Evolutionary conservation across 2,797 vertebrate species (phyloP), one percentile per base, ranked within the genome.

Genomic region (Cichlasoma orientale): DNA sequence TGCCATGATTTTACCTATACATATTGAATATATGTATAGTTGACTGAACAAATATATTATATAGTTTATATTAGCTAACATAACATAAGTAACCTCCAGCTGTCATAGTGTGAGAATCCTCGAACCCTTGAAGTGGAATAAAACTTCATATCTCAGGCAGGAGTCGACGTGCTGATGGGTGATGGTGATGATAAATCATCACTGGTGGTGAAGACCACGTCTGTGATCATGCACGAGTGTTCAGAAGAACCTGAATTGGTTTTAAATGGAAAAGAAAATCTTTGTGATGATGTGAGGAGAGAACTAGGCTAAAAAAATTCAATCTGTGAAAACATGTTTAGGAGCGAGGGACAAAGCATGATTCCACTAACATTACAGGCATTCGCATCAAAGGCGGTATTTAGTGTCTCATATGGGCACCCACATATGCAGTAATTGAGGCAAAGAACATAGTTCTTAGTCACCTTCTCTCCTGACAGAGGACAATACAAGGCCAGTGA

Each of bases 381-480:
- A 56, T 72, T 76, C 68, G 69, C 58, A 21, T 85, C 69, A 66
- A 82, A 90, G 70, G 44, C 73, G 72, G 58, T 66, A 63, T 86
- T 88, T 84, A 88, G 61, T 77, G 84, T 86, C 75, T 90, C 72
- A 82, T 79, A 69, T 23, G 56, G 63, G 10, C 89, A 29, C 54
- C 82, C 68, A 83, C 75, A 87, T 74, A 59, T 80, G 78, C 77
- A 75, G 83, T 82, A 90, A 93, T 83, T 88, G 87, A 91, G 70
- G 85, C 74, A 73, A 86, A 84, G 76, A 83, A 80, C 68, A 31
- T 76, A 83, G n/a, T 74, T 82, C 55, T 79, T 84, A 78, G 83
- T 93, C 90, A 91, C 92, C 90, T 92, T 93, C 83, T 31, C 54
- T 82, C 57, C 70, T 88, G 83, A 88, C 83, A 88, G 85, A 90